A percentile compares a stretch with the other conserved stretches of the same genome.
Evolutionary conservation across 2,113 vertebrate species (phyloP).

Genomic region (Rostratula benghalensis): DNA sequence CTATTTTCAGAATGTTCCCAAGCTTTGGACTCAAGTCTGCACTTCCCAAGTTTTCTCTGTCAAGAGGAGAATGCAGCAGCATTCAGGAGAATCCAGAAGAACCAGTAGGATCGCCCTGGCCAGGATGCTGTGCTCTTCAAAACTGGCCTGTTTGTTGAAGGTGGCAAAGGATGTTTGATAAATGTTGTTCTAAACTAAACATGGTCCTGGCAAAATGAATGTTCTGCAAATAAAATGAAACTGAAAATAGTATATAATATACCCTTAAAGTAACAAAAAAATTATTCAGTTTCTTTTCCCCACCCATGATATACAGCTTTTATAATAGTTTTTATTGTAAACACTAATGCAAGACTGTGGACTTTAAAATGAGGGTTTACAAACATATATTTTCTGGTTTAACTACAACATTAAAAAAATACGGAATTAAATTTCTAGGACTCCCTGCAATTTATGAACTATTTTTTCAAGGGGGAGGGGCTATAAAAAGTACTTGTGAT

Average conservation of each 20-base stretch:
- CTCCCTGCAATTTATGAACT: background rate
- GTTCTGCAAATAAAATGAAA: background rate
- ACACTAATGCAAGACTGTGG: background rate
- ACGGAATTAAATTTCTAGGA: background rate
- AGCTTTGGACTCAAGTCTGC: background rate
- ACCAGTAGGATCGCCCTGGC: constrained; percentile 1
- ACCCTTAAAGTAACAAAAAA: background rate
- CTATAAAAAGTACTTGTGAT: background rate
- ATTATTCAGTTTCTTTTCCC: background rate
- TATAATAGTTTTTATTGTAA: background rate
- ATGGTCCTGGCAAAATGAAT: background rate
- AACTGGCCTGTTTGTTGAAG: rapidly evolving
- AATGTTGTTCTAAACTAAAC: background rate
- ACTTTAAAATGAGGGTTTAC: background rate
- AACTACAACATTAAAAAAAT: background rate
- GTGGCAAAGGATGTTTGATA: background rate
- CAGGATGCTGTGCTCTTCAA: background rate
- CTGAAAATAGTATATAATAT: background rate
- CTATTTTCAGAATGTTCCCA: background rate
- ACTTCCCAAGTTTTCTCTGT: background rate
- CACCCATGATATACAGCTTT: background rate
- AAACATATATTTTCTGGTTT: background rate
- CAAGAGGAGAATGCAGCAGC: background rate
- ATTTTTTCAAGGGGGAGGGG: background rate
- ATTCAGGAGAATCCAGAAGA: constrained; percentile 34